Conservation (phyloP, 2,797 vertebrate species). For the Diplodus sargus region DNA sequence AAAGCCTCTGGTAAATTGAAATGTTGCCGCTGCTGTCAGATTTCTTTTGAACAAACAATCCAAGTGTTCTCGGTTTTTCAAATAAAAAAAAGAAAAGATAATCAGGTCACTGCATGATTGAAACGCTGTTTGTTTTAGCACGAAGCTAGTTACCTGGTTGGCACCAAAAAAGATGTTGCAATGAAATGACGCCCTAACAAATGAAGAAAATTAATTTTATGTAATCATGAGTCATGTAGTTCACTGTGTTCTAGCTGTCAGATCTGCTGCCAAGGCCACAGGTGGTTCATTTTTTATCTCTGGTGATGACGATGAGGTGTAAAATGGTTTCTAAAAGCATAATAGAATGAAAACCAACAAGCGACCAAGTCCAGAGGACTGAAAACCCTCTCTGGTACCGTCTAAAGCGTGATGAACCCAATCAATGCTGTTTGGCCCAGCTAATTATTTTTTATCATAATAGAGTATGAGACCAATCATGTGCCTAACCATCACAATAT, state of each 20-base stretch:
- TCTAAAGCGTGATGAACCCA: not conserved
- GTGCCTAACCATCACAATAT: not conserved
- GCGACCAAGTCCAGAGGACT: not conserved
- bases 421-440: not conserved
- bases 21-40: not conserved
- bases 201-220: not conserved
- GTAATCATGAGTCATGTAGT: not conserved
- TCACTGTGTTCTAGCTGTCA: not conserved
- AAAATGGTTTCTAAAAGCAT: slow-evolving; percentile 4
- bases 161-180: not conserved
- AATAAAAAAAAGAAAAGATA: slow-evolving; percentile 7
- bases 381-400: not conserved
- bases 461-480: not conserved
- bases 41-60: not conserved
- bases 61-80: not conserved
- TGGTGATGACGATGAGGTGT: not conserved
- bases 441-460: not conserved
- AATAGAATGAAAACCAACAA: slow-evolving; percentile 4
- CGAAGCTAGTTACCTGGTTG: not conserved
- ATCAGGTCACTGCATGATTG: not conserved
- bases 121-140: not conserved
- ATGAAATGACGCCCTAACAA: not conserved
- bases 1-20: not conserved
- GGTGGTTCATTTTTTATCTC: slow-evolving; percentile 2
- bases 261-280: slow-evolving; percentile 4